A percentile compares a stretch with the other conserved stretches of the same genome.
Conservation (phyloP, 1,140 invertebrate genomes). For the Drosophila pseudoananassae region DNA sequence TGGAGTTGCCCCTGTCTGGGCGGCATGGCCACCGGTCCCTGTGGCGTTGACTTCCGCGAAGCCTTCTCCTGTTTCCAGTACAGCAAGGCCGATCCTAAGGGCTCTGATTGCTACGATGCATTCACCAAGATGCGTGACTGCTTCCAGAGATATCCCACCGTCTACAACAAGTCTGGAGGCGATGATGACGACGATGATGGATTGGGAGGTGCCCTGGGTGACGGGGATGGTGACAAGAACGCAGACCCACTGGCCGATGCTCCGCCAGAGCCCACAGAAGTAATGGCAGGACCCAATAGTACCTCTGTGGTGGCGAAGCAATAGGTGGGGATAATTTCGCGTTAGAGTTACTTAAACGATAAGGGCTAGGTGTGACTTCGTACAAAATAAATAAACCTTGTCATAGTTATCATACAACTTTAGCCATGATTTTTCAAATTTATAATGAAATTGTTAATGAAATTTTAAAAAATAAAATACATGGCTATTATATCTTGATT, state of each 20-base stretch:
- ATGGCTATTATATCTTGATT: not conserved
- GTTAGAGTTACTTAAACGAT: slow-evolving; percentile 17
- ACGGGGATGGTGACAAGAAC: slow-evolving; percentile 21
- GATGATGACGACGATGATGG: slow-evolving; percentile 85
- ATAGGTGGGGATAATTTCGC: not conserved
- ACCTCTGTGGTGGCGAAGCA: slow-evolving; percentile 48
- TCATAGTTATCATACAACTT: slow-evolving; percentile 21
- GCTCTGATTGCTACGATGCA: slow-evolving; percentile 94
- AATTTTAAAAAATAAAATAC: not conserved
- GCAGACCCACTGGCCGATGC: slow-evolving; percentile 45
- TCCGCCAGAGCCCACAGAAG: slow-evolving; percentile 8
- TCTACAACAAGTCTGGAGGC: slow-evolving; percentile 90
- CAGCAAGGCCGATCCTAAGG: slow-evolving; percentile 90
- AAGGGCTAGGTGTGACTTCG: slow-evolving; percentile 31
- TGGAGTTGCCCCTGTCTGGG: slow-evolving; percentile 98
- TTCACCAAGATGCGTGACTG: slow-evolving; percentile 97
- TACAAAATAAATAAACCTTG: slow-evolving; percentile 40
- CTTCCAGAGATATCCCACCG: slow-evolving; percentile 93
- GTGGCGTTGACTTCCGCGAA: slow-evolving; percentile 95
- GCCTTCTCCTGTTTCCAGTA: slow-evolving; percentile 98
- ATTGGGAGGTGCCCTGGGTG: slow-evolving; percentile 52
- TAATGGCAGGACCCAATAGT: not conserved
- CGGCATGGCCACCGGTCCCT: slow-evolving; percentile 97
- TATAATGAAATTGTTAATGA: not conserved
- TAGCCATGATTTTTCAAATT: not conserved